Evolutionary conservation across 1,140 invertebrate genomes (phyloP).

Genomic region (Colletes gigas): DNA sequence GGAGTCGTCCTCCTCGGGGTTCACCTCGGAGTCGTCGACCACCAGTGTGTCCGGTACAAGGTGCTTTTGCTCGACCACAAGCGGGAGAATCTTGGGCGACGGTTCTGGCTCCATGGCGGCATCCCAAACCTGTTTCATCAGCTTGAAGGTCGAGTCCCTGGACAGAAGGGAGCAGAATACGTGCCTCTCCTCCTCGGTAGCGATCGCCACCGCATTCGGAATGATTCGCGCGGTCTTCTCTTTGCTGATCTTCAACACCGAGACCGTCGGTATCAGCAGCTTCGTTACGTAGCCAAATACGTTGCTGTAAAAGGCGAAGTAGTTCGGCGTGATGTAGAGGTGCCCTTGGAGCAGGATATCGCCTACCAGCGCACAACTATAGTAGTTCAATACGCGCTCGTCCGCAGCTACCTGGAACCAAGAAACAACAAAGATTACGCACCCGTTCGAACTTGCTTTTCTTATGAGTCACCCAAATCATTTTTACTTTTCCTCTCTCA

Average conservation of each 20-base stretch:
- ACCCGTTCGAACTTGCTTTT: no score
- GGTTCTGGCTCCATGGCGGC: conserved; percentile 73
- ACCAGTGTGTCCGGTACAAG: conserved; percentile 67
- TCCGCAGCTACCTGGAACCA: conserved; percentile 85
- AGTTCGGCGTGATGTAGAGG: conserved; percentile 95
- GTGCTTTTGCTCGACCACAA: conserved; percentile 69
- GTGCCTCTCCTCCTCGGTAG: conserved; percentile 91
- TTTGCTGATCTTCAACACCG: conserved; percentile 92
- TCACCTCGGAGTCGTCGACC: conserved; percentile 73
- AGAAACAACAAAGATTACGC: conserved; percentile 71
- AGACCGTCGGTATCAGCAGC: conserved; percentile 90
- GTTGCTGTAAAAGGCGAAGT: conserved; percentile 97
- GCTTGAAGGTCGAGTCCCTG: conserved; percentile 91
- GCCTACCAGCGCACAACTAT: conserved; percentile 94
- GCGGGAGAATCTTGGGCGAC: conserved; percentile 53
- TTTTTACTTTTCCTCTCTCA: no score
- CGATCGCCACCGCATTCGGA: conserved; percentile 94
- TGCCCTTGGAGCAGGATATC: conserved; percentile 96
- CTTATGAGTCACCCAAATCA: no score
- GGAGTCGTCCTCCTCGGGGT: conserved; percentile 78
- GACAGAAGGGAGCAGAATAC: conserved; percentile 95
- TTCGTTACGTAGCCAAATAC: conserved; percentile 96
- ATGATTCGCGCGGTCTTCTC: conserved; percentile 95
- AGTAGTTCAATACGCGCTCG: conserved; percentile 92
- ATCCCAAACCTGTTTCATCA: conserved; percentile 91